Base-by-base conservation (phyloP, 2,113 vertebrate genomes). In the Channa argus region DNA sequence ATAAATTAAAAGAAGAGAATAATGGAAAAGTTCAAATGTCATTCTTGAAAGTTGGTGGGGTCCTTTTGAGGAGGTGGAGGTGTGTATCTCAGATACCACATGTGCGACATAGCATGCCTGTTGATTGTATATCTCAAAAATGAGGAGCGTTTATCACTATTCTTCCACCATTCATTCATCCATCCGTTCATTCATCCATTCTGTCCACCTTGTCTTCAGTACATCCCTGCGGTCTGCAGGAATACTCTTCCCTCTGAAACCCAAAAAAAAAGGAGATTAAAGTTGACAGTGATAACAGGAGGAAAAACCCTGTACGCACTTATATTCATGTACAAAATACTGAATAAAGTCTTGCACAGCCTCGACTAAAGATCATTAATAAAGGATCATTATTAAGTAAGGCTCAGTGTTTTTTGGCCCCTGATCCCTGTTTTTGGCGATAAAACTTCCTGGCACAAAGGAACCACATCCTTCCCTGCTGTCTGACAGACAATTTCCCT, bases 401-500 rank as follows among this genome's bases (percentile, higher is more conserved):
- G 73, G 63, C 74, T 71, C 14, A 64, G 74, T 65, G 58, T 79
- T 79, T 73, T 80, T 86, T 51, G 64, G 60, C 46, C 51, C 59
- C 74, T 69, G 71, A 86, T 86, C 83, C 73, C 67, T 71, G 76
- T 86, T 90, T 91, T 86, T 80, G 75, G 71, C 63, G 86, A 86
- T 91, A 85, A 91, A 91, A 91, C 89, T 90, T 90, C 75, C 86
- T 86, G 90, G 88, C 87, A 92, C 87, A 91, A 91, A 92, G 88
- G 82, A 86, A 76, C 45, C 87, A 79, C 86, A 91, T 92, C 86
- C 89, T 92, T 95, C 95, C 95, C 95, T 94, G 95, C 95, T 95
- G 96, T 96, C 96, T 97, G 96, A 96, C 96, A 96, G 96, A 96
- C 94, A 97, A 97, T 97, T 97, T 96, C 96, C 96, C 96, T 97